Evolutionary conservation across 2,113 vertebrate genomes (phyloP), one percentile per base, ranked within the genome.

Genomic region (Patagioenas fasciata): DNA sequence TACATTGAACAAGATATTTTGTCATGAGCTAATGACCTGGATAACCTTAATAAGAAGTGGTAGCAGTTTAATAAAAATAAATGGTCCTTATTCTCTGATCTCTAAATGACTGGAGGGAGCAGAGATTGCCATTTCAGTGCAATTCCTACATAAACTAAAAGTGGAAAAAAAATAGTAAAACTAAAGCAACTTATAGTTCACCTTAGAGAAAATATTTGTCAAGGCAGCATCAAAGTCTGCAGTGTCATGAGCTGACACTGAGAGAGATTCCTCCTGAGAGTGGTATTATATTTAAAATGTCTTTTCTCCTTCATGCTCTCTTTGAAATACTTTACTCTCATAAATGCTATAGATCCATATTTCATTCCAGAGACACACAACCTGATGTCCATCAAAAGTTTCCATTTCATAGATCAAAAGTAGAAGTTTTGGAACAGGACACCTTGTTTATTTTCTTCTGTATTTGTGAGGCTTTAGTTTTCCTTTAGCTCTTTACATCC

Each of bases 161-260:
- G 32, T 61, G 9, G 10, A 31, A 17, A 70, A 80, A 32, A 86
- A 87, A 60, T 5, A 28, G 15, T 72, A 36, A 77, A 85, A 48
- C 66, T 70, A 82, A 85, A 93, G 26, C 12, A 80, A 73, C 82
- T 86, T 74, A 51, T 15, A 83, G 70, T 56, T 95, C 71, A 90
- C 51, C 69, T 88, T 60, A 90, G 75, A 93, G 89, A 94, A 93
- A 95, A 90, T 95, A 93, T 91, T 96, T 95, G 88, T 96, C 93
- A 86, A 90, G 94, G 67, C 34, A 85, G 23, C 42, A 89, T 96
- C 91, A 90, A 96, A 97, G 82, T 85, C 88, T 90, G 10, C 44
- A 65, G n/a, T 93, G 89, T 93, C 80, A 75, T 48, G 82, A 95
- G 93, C 85, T 90, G 88, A 90, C 53, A 56, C 38, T 23, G 58